phyloP scores from a whole-genome alignment of 2,888 invertebrate genomes.

The Laspeyria flexula region DNA sequence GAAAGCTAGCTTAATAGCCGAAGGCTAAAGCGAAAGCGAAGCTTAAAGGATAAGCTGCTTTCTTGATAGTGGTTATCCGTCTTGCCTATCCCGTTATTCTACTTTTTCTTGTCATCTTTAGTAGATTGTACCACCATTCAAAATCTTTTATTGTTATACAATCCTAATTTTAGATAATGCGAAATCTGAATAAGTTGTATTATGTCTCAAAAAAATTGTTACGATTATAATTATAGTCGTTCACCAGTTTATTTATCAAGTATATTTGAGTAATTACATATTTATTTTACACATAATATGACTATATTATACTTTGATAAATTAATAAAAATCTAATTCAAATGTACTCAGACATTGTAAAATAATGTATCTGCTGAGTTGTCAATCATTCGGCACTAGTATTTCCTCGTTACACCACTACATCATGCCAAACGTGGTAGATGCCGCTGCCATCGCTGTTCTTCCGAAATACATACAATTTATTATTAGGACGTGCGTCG shows the following conservation, averaged over 20 bases:
- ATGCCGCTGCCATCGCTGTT: neutral
- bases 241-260: too few species aligned
- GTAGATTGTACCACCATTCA: too few species aligned
- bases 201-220: too few species aligned
- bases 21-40: neutral
- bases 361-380: neutral
- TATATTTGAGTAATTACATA: too few species aligned
- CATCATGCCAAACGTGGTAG: slow-evolving; percentile 1
- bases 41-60: neutral
- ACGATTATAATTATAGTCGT: too few species aligned
- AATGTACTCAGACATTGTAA: neutral
- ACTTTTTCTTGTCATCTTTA: too few species aligned
- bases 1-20: neutral
- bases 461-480: slow-evolving; percentile 1
- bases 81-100: neutral
- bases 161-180: too few species aligned
- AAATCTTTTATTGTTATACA: too few species aligned
- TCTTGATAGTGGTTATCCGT: neutral
- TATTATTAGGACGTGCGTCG: neutral
- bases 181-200: too few species aligned
- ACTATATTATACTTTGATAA: too few species aligned
- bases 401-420: neutral
- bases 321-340: too few species aligned
- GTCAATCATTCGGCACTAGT: neutral
- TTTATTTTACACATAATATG: too few species aligned